Conservation (phyloP, 1,140 invertebrate genomes). For the Conus ventricosus region DNA sequence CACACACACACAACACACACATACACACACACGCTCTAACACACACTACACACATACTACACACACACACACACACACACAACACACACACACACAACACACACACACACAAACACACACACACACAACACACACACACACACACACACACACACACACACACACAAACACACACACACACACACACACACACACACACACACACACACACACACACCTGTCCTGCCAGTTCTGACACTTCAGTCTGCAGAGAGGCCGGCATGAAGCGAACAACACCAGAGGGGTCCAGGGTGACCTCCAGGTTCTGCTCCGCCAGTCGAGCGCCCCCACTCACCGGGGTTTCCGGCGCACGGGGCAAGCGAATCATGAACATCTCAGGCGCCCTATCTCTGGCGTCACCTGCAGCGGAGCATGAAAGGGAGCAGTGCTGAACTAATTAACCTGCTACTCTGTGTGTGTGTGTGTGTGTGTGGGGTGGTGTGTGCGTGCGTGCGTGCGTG, state of each 20-base stretch:
- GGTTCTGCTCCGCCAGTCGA: slow-evolving; percentile 46
- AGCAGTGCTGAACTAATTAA: background rate
- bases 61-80: no score
- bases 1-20: no score
- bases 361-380: slow-evolving; percentile 67
- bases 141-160: no score
- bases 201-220: slow-evolving; percentile 49
- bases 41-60: no score
- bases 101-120: no score
- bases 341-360: slow-evolving; percentile 60
- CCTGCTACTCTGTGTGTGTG: background rate
- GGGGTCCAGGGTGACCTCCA: slow-evolving; percentile 61
- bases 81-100: no score
- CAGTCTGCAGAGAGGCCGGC: slow-evolving; percentile 55
- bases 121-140: no score
- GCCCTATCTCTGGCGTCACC: slow-evolving; percentile 52
- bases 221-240: slow-evolving; percentile 60
- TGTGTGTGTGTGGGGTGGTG: no score
- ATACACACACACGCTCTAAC: no score
- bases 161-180: no score
- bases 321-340: slow-evolving; percentile 65
- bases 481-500: no score
- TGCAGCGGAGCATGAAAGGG: slow-evolving; percentile 21
- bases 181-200: no score
- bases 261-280: slow-evolving; percentile 68